Evolutionary conservation across 2,113 vertebrate species (phyloP), one percentile per base, ranked within the genome.

Genomic region (Castor canadensis): DNA sequence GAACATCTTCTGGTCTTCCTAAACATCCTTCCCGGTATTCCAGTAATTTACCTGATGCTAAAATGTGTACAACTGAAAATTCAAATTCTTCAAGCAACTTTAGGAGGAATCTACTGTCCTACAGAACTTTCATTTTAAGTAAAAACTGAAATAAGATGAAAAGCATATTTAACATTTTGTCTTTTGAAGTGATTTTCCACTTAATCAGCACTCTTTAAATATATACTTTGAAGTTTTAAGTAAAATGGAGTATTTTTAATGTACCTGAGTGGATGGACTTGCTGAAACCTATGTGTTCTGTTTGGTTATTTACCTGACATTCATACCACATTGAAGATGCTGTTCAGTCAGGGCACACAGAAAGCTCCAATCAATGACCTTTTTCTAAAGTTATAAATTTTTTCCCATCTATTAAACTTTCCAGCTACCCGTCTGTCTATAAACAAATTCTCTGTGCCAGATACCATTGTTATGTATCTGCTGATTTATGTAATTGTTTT

Each of bases 321-420:
- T 76, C 28, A 24, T n/a, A 43, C 6, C 17, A 22, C 9, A 24
- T 16, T 38, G 12, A 32, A 54, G 32, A 17, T 69, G 38, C 62
- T 54, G 32, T 30, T 16, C 45, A 71, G n/a, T 52, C 47, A 13
- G 28, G 49, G 38, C 38, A 24, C 6, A 24, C 1, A 79, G 56
- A 85, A 43, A 52, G 54, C 9, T 32, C 47, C 28, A 45, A 13
- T 72, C n/a, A 13, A 1, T 52, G n/a, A 30, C 22, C 5, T 28
- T 72, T 35, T n/a, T 38, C 32, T 9, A 32, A 49, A 47, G 47
- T 72, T 79, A 43, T n/a, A 67, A 12, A 24, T 67, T 77, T 79
- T 8, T 9, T 7, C 28, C 1, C 26, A 30, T 9, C 49, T 43
- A 40, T 43, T 24, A 2, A 40, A n/a, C 3, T 2, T 11, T 1